Evolutionary conservation across 2,797 vertebrate genomes (phyloP).

Genomic region (Rachycentron canadum): DNA sequence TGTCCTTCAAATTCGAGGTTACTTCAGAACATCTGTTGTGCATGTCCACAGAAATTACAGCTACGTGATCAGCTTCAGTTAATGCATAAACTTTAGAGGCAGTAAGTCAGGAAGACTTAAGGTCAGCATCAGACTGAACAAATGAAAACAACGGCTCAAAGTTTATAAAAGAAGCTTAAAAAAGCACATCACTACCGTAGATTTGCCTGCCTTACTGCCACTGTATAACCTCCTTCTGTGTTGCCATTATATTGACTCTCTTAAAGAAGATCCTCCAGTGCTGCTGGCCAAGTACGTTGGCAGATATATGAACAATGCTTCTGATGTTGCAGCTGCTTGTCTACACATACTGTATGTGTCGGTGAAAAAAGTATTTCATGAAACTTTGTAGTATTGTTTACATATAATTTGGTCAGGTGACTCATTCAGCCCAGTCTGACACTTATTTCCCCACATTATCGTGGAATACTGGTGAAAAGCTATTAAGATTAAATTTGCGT

Average conservation of each 20-base stretch:
- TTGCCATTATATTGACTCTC: neutral
- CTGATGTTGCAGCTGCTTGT: neutral
- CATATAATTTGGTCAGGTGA: neutral
- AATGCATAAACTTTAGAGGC: neutral
- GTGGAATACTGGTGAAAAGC: slow-evolving; percentile 17
- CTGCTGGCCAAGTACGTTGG: neutral
- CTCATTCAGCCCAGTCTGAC: slow-evolving; percentile 1
- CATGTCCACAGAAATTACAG: neutral
- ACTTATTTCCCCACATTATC: slow-evolving; percentile 14
- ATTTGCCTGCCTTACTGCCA: neutral
- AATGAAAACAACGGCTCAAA: neutral
- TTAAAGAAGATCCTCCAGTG: neutral
- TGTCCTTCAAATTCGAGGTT: neutral
- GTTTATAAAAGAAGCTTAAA: neutral
- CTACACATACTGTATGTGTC: neutral
- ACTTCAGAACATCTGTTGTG: neutral
- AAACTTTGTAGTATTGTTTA: neutral
- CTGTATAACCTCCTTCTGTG: neutral
- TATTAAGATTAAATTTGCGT: slow-evolving; percentile 31
- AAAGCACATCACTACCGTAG: neutral
- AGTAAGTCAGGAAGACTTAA: neutral
- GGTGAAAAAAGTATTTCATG: neutral
- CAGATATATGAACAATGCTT: neutral
- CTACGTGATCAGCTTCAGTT: neutral
- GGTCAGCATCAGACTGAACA: neutral